Percentiles rank a stretch among this genome's conserved stretches.
Conservation (phyloP, 1,140 invertebrate species). For the Hycleus phaleratus region DNA sequence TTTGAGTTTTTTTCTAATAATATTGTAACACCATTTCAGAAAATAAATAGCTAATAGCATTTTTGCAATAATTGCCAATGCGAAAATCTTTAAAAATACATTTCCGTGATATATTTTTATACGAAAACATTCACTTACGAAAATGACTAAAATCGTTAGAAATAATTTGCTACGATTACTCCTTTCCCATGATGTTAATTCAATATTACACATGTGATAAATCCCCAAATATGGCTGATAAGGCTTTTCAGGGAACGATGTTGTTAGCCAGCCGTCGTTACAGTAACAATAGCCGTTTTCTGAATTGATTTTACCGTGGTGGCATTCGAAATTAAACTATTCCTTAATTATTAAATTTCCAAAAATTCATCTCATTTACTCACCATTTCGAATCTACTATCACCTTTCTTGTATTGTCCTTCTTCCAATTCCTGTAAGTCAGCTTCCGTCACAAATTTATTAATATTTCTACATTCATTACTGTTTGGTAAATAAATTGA, state of each 20-base stretch:
- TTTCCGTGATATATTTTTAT: neutral
- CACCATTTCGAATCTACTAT: neutral
- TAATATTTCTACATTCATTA: slow-evolving; percentile 1
- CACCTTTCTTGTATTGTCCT: neutral
- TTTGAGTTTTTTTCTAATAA: neutral
- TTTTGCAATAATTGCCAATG: slow-evolving; percentile 2
- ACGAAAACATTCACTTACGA: slow-evolving; percentile 1
- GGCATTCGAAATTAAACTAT: slow-evolving; percentile 28
- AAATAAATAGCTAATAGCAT: slow-evolving; percentile 6
- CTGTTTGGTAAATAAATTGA: slow-evolving; percentile 1
- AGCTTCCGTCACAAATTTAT: neutral
- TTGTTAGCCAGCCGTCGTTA: slow-evolving; percentile 30
- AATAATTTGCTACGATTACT: slow-evolving; percentile 14
- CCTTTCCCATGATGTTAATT: slow-evolving; percentile 23
- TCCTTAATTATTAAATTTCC: neutral
- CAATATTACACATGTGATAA: slow-evolving; percentile 36
- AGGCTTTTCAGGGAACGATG: slow-evolving; percentile 17
- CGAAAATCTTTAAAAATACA: slow-evolving; percentile 2
- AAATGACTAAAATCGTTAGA: slow-evolving; percentile 13
- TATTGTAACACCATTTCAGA: slow-evolving; percentile 7
- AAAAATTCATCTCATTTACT: neutral
- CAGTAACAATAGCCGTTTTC: slow-evolving; percentile 30
- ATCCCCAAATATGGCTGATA: slow-evolving; percentile 21
- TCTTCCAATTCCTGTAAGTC: slow-evolving; percentile 7
- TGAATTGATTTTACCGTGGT: slow-evolving; percentile 29